Conservation (phyloP, 2,113 vertebrate genomes). For the Lasiurus borealis region DNA sequence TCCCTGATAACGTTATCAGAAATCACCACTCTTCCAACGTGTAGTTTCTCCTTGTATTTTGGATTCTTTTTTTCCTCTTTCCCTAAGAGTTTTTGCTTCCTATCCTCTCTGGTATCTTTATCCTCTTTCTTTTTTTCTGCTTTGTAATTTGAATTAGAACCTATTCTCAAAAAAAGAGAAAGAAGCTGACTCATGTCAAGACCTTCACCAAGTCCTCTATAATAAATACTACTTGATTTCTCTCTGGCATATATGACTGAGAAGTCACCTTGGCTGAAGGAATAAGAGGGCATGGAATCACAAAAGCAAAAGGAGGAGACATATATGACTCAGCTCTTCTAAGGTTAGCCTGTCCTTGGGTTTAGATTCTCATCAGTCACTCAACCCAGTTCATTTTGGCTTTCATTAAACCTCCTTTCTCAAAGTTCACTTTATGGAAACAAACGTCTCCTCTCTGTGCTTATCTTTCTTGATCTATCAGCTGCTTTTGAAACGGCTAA, state of each 20-base stretch:
- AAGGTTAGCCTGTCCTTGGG: slow-evolving; percentile 19
- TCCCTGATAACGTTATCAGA: not conserved
- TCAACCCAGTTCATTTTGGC: not conserved
- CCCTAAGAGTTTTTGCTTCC: not conserved
- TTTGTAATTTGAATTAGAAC: not conserved
- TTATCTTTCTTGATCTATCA: slow-evolving; percentile 44
- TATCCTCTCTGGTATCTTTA: not conserved
- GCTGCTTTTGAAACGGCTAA: not conserved
- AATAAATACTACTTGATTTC: not conserved
- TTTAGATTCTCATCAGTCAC: slow-evolving; percentile 38
- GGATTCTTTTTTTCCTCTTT: not conserved
- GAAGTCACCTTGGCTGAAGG: not conserved
- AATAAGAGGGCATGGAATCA: not conserved
- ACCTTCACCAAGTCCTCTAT: not conserved
- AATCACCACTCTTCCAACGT: not conserved
- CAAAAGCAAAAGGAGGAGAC: not conserved
- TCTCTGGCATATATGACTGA: not conserved
- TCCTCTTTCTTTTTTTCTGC: not conserved
- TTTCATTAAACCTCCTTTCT: slow-evolving; percentile 11
- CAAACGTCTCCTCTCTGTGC: not conserved
- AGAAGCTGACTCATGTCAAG: not conserved
- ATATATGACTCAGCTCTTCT: slow-evolving; percentile 11
- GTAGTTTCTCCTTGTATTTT: not conserved
- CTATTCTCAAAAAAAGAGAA: not conserved
- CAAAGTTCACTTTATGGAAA: not conserved